Base-by-base conservation (phyloP, 2,888 invertebrate genomes). In the Corythucha ciliata region DNA sequence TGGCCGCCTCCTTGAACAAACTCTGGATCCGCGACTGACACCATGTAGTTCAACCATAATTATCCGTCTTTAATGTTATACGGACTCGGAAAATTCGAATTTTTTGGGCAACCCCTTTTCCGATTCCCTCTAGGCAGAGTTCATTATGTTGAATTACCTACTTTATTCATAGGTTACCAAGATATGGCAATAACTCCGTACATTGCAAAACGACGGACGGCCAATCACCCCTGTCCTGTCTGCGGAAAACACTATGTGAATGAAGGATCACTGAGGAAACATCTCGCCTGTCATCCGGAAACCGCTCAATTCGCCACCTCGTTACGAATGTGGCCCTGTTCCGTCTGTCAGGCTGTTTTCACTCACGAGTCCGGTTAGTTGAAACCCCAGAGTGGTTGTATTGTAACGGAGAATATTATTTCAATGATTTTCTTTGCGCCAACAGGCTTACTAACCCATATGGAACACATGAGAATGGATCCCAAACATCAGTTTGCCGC, bases 391-490 rank as follows among this genome's bases (percentile, higher is more conserved):
- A 6, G 14, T 14, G 20, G 14, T n/a, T 22, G 6, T 2, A 36
- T 10, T 6, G 3, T 36, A 36, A 2, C n/a, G 33, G 14, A 6
- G 6, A 14, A 33, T 33, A n/a, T 14, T 6, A 33, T 3, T 33
- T 16, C 33, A 6, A n/a, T 16, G 33, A 33, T 34, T 34, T 34
- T 18, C 34, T 22, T 12, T 21, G 7, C 21, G 4, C 39, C 22
- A 6, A 25, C 72, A 92, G 92, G 91, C 65, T 77, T 92, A 25
- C 75, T 92, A 53, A 86, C 87, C 53, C 92, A 92, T 68, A 91
- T 92, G 91, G 91, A 92, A 65, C 90, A 91, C 68, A 91, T 92
- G 91, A 78, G 91, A 64, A 91, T 91, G 90, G 91, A 92, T 68
- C 90, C 91, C 0, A 92, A 92, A 69, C 91, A 92, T 73, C 91